These are phyloP conservation scores for Diadophis punctatus DNA, from an alignment of 2,113 vertebrate species.

Conservation along the genomic window DNA sequence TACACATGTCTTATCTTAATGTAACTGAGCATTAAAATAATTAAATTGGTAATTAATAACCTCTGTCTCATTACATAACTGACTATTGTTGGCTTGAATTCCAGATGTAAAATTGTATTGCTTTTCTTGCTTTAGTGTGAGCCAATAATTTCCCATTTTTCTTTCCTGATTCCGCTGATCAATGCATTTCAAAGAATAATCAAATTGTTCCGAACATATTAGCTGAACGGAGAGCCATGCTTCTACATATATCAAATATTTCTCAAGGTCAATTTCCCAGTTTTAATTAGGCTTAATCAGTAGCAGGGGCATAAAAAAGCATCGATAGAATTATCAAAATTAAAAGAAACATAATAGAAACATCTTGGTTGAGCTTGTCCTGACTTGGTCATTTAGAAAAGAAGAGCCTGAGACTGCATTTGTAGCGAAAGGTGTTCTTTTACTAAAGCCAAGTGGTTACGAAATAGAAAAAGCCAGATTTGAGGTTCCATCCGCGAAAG, in stretches of 20 bases:
- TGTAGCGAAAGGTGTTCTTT: not conserved
- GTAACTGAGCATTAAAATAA: not conserved
- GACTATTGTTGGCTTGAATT: not conserved
- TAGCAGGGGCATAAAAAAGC: not conserved
- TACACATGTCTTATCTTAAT: not conserved
- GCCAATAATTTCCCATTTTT: not conserved
- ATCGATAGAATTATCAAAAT: not conserved
- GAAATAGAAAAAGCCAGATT: no score
- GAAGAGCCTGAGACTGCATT: not conserved
- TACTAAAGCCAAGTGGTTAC: no score
- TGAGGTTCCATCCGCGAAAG: no score
- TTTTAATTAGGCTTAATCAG: not conserved
- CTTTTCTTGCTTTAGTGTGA: not conserved
- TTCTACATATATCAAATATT: not conserved
- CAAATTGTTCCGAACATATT: not conserved
- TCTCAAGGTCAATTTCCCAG: not conserved
- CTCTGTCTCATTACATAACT: not conserved
- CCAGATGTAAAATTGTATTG: not conserved
- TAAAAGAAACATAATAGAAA: not conserved
- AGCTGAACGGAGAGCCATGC: not conserved
- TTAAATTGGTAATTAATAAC: not conserved
- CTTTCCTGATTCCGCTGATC: not conserved
- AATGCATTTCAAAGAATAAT: not conserved
- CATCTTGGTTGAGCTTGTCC: not conserved
- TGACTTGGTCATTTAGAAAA: not conserved